Conservation (phyloP, 2,113 vertebrate genomes). For the Sterrhoptilus dennistouni region DNA sequence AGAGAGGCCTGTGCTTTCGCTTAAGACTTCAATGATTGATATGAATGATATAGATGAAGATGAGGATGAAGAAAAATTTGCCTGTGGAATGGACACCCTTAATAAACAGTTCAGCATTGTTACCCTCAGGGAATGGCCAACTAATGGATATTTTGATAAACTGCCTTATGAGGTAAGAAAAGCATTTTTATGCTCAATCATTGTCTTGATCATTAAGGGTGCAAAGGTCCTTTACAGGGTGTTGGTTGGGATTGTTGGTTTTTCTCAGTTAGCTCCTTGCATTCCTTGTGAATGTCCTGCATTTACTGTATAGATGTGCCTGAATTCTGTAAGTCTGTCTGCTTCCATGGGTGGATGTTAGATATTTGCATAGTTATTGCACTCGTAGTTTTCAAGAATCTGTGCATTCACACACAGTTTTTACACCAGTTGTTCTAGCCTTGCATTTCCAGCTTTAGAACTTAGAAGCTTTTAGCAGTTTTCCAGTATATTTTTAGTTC, state of each 20-base stretch:
- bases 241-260: background rate
- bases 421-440: background rate
- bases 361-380: background rate
- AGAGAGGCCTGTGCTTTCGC: constrained; percentile 87
- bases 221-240: background rate
- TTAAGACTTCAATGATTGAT: constrained; percentile 86
- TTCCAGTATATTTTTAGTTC: background rate
- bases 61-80: constrained; percentile 84
- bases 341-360: background rate
- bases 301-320: background rate
- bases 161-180: constrained; percentile 94
- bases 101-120: constrained; percentile 77
- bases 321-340: background rate
- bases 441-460: background rate
- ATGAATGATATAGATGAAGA: constrained; percentile 90
- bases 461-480: background rate
- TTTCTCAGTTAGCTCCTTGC: background rate
- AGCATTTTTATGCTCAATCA: background rate
- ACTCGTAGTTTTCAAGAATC: background rate
- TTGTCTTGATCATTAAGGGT: background rate
- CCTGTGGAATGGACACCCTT: constrained; percentile 77
- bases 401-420: background rate
- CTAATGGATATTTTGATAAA: constrained; percentile 94
- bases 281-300: background rate
- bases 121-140: constrained; percentile 79